Base-by-base conservation (phyloP, 2,888 invertebrate genomes). In the Phengaris arion region DNA sequence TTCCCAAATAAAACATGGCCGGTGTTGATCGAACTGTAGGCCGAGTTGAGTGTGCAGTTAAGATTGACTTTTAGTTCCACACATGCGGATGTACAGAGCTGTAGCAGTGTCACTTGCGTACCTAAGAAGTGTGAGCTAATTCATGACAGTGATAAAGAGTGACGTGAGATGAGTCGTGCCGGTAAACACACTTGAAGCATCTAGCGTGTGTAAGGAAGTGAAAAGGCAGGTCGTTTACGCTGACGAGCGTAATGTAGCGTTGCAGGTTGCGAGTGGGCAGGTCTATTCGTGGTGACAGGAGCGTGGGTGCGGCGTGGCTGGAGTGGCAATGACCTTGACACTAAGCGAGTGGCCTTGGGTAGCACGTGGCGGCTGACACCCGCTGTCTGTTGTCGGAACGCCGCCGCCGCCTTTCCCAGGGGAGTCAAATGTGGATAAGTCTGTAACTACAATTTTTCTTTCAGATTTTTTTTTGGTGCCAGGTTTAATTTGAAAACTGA, bases 321-420 rank as follows among this genome's bases (percentile, higher is more conserved):
- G 93, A 92, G 93, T 93, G 92, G 92, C 92, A 92, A 91, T 92
- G 92, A 92, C 93, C 93, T 93, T 94, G 93, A 93, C 93, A 94
- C 93, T 92, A 92, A 92, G 92, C 92, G 92, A 93, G 89, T 92
- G 93, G 92, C 93, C 92, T 93, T 93, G 93, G 93, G 92, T 91
- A 92, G 92, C 93, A 93, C 93, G 93, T 93, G 93, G 92, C 92
- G 89, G 91, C 93, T 92, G 93, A 93, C 93, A 91, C 92, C 91
- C 92, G 93, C 90, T 92, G 91, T 91, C 93, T 93, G 92, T 92
- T 91, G 93, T 92, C 91, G 92, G 92, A 90, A 89, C 92, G 92
- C 92, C 93, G 93, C 89, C 90, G 90, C 91, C 91, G 93, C 91
- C 92, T 93, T 93, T 92, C 93, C 93, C 93, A 90, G 86, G 93